A percentile compares a stretch with the other conserved stretches of the same genome.
Conservation (phyloP, 2,113 vertebrate species). For the Crotalus horridus region DNA sequence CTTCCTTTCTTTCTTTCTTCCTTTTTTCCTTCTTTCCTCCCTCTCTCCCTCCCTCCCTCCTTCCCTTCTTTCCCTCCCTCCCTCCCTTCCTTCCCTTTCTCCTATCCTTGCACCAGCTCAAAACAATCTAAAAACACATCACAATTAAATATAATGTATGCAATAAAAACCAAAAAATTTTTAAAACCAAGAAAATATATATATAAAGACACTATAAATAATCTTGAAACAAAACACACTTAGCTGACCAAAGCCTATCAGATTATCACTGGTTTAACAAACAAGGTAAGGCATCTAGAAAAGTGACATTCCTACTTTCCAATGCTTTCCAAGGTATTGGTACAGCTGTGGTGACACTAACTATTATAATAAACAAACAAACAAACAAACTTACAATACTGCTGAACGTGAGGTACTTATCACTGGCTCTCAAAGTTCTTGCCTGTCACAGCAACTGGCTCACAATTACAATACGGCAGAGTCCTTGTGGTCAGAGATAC, state of each 20-base stretch:
- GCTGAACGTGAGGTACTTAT: neutral
- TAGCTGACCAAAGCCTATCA: neutral
- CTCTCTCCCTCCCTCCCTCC: too few relatives aligned
- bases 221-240: neutral
- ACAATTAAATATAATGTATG: neutral
- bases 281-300: neutral
- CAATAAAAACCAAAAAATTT: neutral
- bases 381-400: neutral
- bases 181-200: neutral
- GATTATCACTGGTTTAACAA: neutral
- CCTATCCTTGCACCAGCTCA: neutral
- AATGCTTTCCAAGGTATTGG: neutral
- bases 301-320: neutral
- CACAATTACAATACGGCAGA: neutral
- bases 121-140: neutral
- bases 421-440: neutral
- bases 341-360: neutral
- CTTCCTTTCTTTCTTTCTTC: too few relatives aligned
- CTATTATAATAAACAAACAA: neutral
- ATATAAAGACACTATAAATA: neutral
- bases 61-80: neutral
- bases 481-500: neutral
- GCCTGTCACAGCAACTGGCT: neutral
- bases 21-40: neutral
- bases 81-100: neutral